Conservation (phyloP, 1,140 invertebrate genomes). For the Potamilus streckersoni region DNA sequence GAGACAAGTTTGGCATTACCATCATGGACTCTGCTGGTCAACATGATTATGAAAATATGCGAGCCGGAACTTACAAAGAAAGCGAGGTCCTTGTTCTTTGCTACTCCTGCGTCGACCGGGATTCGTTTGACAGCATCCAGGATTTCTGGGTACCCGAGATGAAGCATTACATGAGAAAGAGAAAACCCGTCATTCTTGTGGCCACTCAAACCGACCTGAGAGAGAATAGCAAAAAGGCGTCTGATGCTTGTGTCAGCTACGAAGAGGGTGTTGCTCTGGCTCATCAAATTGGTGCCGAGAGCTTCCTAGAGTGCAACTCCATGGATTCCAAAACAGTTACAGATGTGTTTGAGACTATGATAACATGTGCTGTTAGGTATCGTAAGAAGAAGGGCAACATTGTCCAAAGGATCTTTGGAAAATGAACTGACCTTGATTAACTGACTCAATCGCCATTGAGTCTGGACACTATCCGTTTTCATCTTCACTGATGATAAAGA, state of each 20-base stretch:
- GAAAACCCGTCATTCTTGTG: too few relatives aligned
- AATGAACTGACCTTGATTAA: slow-evolving; percentile 5
- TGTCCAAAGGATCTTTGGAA: slow-evolving; percentile 24
- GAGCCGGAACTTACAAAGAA: slow-evolving; percentile 26
- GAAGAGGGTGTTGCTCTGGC: slow-evolving; percentile 18
- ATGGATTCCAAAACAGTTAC: slow-evolving; percentile 16
- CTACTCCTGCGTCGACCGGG: slow-evolving; percentile 98
- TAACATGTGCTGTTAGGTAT: slow-evolving; percentile 16
- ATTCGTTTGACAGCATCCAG: slow-evolving; percentile 97
- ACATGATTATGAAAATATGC: slow-evolving; percentile 32
- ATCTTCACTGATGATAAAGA: too few relatives aligned
- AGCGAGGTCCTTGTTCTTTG: slow-evolving; percentile 97
- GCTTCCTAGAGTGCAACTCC: slow-evolving; percentile 21
- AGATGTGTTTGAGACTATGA: slow-evolving; percentile 26
- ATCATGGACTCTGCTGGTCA: slow-evolving; percentile 32
- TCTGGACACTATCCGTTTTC: too few relatives aligned
- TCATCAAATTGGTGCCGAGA: slow-evolving; percentile 23
- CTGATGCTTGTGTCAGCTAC: slow-evolving; percentile 2
- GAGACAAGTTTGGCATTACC: slow-evolving; percentile 23
- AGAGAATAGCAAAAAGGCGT: neutral
- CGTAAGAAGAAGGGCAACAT: slow-evolving; percentile 23
- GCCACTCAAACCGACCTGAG: slow-evolving; percentile 29
- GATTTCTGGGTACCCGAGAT: slow-evolving; percentile 80
- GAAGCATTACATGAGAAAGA: slow-evolving; percentile 49
- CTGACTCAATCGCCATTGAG: too few relatives aligned